Evolutionary conservation across 2,888 invertebrate genomes (phyloP), one percentile per base, ranked within the genome.

Genomic region (Cyaniris semiargus): DNA sequence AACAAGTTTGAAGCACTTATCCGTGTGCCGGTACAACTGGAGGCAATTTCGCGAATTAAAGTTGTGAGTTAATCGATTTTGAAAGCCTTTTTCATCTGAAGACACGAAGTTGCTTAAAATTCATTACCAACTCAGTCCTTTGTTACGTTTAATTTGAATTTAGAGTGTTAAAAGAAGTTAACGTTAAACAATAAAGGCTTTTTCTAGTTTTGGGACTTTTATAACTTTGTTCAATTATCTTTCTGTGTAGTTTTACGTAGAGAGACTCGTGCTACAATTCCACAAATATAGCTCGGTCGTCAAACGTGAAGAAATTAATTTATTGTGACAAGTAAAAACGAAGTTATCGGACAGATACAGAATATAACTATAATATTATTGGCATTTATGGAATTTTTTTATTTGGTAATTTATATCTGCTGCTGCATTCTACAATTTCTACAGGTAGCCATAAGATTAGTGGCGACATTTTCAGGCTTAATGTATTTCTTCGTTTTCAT

Each of bases 1-100:
- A 53, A 18, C 27, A 74, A 74, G 53, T 74, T 74, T 72, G 21
- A 23, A 72, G 48, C 23, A 74, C 74, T 53, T 72, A 21, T 27
- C 23, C 23, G 23, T 18, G 74, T 27, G 74, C n/a, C 74, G 27
- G 74, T 48, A 74, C 23, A 27, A 53, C 48, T 48, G 18, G 48
- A 15, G 74, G 27, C 27, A 74, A 74, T 74, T 27, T 53, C 18
- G 27, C 1, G 72, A 72, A 72, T 72, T 72, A 72, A 48, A 27
- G 72, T 72, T 72, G 44, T 13, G 72, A 23, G 21, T 6, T 72
- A 38, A 71, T 44, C 72, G 72, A 44, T 74, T 48, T 44, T 38
- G 53, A 71, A 53, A 48, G 48, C 23, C 74, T 74, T 53, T 74
- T 15, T 74, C 15, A 7, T 7, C 18, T 74, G 18, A 27, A 66